These are phyloP conservation scores for Dinothrombium tinctorium DNA, from an alignment of 1,140 invertebrate genomes.

Conservation along the genomic window DNA sequence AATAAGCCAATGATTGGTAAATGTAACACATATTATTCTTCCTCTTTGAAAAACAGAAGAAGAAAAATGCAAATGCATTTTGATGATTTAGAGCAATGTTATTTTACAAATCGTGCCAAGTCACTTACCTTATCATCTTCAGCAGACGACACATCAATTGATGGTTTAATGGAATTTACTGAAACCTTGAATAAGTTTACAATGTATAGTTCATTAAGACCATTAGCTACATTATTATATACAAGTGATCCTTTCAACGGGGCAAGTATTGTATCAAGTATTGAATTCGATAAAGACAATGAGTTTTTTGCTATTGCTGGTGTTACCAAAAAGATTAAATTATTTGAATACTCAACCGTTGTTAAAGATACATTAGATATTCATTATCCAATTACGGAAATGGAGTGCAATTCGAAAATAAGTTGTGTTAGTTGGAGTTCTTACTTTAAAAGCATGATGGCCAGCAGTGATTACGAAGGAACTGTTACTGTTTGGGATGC, in stretches of 20 bases:
- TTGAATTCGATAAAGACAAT: slow-evolving; percentile 90
- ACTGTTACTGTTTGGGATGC: slow-evolving; percentile 84
- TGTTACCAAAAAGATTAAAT: slow-evolving; percentile 79
- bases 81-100: slow-evolving; percentile 68
- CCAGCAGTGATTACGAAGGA: slow-evolving; percentile 87
- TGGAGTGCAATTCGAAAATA: slow-evolving; percentile 81
- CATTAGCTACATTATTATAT: slow-evolving; percentile 68
- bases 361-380: slow-evolving; percentile 59
- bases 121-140: slow-evolving; percentile 27
- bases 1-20: neutral
- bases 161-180: slow-evolving; percentile 49
- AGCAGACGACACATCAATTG: slow-evolving; percentile 12
- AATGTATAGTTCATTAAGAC: slow-evolving; percentile 45
- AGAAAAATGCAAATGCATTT: slow-evolving; percentile 61
- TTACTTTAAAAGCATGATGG: slow-evolving; percentile 66
- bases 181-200: slow-evolving; percentile 73
- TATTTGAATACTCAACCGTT: slow-evolving; percentile 61
- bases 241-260: slow-evolving; percentile 64
- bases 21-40: neutral
- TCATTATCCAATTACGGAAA: slow-evolving; percentile 76
- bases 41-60: slow-evolving; percentile 26
- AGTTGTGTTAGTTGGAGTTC: slow-evolving; percentile 85
- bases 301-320: slow-evolving; percentile 91
- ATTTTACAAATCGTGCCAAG: slow-evolving; percentile 47
- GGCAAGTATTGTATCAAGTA: slow-evolving; percentile 77